Percentiles rank a stretch among this genome's conserved stretches.
phyloP scores from a whole-genome alignment of 64 coral and sea anemone species.

The Pocillopora verrucosa region DNA sequence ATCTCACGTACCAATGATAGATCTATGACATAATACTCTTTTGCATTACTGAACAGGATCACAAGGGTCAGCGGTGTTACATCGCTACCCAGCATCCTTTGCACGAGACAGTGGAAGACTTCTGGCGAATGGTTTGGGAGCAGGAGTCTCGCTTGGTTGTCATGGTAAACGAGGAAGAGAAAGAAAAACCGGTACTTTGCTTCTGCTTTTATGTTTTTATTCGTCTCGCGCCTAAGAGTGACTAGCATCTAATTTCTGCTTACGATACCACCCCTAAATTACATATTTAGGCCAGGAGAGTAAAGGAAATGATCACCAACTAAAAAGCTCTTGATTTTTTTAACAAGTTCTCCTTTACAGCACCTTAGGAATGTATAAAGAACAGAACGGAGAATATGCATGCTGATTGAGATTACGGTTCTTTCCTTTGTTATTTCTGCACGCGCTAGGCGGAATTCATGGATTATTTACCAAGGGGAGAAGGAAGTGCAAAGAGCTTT shows the following conservation, averaged over 20 bases:
- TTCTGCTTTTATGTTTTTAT: not conserved
- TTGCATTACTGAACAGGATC: conserved; percentile 44
- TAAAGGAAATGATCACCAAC: no score
- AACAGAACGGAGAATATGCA: not conserved
- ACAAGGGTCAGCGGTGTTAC: conserved; percentile 82
- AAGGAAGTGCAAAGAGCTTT: conserved; percentile 53
- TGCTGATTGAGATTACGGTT: not conserved
- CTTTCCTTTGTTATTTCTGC: no score
- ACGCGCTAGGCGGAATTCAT: conserved; percentile 33
- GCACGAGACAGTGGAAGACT: conserved; percentile 78
- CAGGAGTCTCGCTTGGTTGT: conserved; percentile 56
- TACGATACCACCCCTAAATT: no score
- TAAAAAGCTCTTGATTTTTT: no score
- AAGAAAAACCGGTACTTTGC: conserved; percentile 54
- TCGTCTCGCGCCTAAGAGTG: no score
- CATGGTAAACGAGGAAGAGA: conserved; percentile 88
- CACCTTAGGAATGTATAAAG: no score
- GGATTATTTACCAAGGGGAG: conserved; percentile 59
- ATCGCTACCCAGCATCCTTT: conserved; percentile 92
- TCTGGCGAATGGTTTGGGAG: conserved; percentile 94
- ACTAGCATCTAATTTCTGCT: no score
- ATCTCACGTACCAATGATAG: not conserved
- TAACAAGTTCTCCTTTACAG: no score
- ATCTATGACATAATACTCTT: not conserved
- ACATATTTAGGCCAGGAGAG: no score